Evolutionary conservation across 2,113 vertebrate species (phyloP), one percentile per base, ranked within the genome.

Genomic region (Promerops cafer): DNA sequence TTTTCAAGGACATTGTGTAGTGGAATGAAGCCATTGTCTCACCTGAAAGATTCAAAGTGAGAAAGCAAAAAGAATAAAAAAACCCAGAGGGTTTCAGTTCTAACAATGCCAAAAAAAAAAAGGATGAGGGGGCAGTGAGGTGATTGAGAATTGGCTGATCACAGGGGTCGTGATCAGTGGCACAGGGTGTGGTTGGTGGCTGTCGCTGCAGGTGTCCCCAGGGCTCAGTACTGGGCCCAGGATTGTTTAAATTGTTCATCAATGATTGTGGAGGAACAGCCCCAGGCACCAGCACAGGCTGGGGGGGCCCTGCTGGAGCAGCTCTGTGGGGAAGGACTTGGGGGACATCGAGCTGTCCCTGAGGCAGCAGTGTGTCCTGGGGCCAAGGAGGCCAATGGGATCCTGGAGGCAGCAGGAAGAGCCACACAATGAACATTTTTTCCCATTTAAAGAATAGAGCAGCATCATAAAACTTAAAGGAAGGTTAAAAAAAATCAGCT

Each of bases 161-260:
- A 30, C 35, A 56, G 26, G 27, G 18, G 2, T 37, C 0, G 0
- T 6, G 33, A 6, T 31, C 33, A 39, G 28, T 24, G 59, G 31
- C 31, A 33, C 31, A 35, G 42, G 26, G 21, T 49, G 16, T 31
- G 49, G 13, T 22, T 56, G 66, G 66, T 42, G 56, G 14, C 40
- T 35, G 76, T 44, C 68, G 33, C 37, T 72, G 44, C 8, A 10
- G 12, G 3, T 65, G 52, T 63, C 44, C 22, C 68, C 68, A 65
- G 59, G 50, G 13, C 11, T 64, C n/a, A 54, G 0, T 7, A 4
- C 17, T 35, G 57, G 13, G 8, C 35, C 14, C 56, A 54, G 30
- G 8, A 45, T 53, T 47, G 4, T 54, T 30, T 24, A 18, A 54
- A 45, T 54, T 42, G 7, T 59, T 70, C 23, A 30, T 39, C 30